Evolutionary conservation across 1,140 invertebrate genomes (phyloP), one percentile per base, ranked within the genome.

Genomic region (Macrostomum lignano): DNA sequence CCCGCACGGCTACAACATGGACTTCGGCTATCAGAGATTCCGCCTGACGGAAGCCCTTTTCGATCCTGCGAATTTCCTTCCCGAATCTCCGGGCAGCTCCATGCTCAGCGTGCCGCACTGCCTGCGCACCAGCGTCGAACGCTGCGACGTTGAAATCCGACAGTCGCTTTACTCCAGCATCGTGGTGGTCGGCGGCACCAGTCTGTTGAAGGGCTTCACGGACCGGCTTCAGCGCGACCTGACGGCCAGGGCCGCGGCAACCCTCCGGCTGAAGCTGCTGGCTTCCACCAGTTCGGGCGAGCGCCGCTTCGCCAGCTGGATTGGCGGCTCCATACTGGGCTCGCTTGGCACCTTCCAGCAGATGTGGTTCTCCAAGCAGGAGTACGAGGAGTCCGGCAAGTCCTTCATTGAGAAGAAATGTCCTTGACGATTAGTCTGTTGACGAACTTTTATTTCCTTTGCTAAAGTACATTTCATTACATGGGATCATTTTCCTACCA

Each of bases 311-410:
- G 78, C 78, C 17, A 73, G 79, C 5, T 91, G 81, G 81, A 86
- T 88, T 37, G 82, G 82, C 26, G 82, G 82, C 1, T 88, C 81
- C 0, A 91, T 93, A 40, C 56, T 93, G 17, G 82, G 76, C 1
- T 88, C 79, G 1, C 68, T 91, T 39, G 63, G 81, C 17, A 78
- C 79, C 6, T 91, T 91, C 61, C 82, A 88, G 50, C 81, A 88
- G 58, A 82, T 88, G 74, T 91, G 82, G 82, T 74, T 91, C 37
- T 82, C 76, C 0, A 79, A 78, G 42, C 78, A 84, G 51, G 82
- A 91, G 52, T 91, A 88, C 58, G 79, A 88, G 44, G 82, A 91
- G 49, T 71, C 70, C 1, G 82, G 82, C 2, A 82, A 82, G 46
- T 64, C 68, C 14, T 77, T 81, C 52, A 71, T 91, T 20, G 82